These are phyloP conservation scores for Bombylius major DNA, from an alignment of 2,888 invertebrate genomes.

Conservation along the genomic window DNA sequence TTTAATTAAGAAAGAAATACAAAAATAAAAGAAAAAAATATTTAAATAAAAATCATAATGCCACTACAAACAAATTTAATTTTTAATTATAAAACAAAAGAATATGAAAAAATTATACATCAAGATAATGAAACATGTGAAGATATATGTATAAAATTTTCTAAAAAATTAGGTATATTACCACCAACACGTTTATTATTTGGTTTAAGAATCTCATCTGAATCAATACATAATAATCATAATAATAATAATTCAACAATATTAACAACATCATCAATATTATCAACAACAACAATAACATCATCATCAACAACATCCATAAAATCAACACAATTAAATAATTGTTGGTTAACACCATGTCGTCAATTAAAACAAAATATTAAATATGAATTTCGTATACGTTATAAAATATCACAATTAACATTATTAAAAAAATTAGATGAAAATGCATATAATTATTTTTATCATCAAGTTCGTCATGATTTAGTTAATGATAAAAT, in stretches of 20 bases:
- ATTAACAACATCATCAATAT: too few relatives aligned
- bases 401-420: constrained; percentile 53
- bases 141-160: constrained; percentile 56
- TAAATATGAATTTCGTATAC: constrained; percentile 62
- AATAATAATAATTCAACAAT: too few relatives aligned
- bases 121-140: constrained; percentile 41
- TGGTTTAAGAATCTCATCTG: constrained; percentile 48
- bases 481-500: constrained; percentile 73
- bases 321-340: constrained; percentile 38
- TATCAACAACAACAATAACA: too few relatives aligned
- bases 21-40: not conserved
- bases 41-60: constrained; percentile 2
- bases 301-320: too few relatives aligned
- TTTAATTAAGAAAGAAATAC: too few relatives aligned
- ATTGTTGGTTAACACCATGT: constrained; percentile 53
- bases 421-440: constrained; percentile 41
- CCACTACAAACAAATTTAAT: constrained; percentile 18
- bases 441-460: constrained; percentile 66
- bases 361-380: constrained; percentile 39
- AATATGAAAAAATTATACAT: constrained; percentile 23
- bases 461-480: constrained; percentile 69
- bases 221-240: too few relatives aligned
- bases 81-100: constrained; percentile 24
- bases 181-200: constrained; percentile 68
- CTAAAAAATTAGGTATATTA: constrained; percentile 58